A percentile compares a stretch with the other conserved stretches of the same genome.
Conservation (phyloP, 2,113 vertebrate species). For the Tretioscincus oriximinensis region DNA sequence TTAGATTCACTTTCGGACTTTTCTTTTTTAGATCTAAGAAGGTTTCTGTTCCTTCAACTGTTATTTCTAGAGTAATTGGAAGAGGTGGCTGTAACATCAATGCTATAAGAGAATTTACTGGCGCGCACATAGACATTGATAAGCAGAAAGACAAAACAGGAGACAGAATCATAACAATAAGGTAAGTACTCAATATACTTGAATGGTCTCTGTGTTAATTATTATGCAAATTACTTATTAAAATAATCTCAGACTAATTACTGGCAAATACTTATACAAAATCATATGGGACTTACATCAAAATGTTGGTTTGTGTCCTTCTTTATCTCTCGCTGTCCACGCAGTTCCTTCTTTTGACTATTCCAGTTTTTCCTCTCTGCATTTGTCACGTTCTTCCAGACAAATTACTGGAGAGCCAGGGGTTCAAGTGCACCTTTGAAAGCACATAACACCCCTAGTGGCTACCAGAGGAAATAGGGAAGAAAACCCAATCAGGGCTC, state of each 20-base stretch:
- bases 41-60: slow-evolving; percentile 95
- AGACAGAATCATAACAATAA: slow-evolving; percentile 98
- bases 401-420: too few relatives aligned
- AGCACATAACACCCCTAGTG: background rate
- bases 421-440: too few relatives aligned
- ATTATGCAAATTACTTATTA: too few relatives aligned
- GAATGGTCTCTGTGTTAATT: background rate
- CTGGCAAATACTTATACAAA: background rate
- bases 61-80: slow-evolving; percentile 98
- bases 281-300: background rate
- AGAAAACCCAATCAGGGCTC: background rate
- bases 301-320: background rate
- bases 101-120: slow-evolving; percentile 96
- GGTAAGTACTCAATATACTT: slow-evolving; percentile 70
- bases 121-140: slow-evolving; percentile 98
- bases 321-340: too few relatives aligned
- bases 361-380: background rate
- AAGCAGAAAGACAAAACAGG: slow-evolving; percentile 99
- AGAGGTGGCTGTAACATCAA: slow-evolving; percentile 98
- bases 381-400: too few relatives aligned
- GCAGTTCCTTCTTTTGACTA: background rate
- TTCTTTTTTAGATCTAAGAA: slow-evolving; percentile 89
- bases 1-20: background rate
- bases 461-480: background rate
- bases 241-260: background rate